Percentiles rank a stretch among this genome's conserved stretches.
phyloP scores from a whole-genome alignment of 2,888 invertebrate genomes.

The Sarcophaga carnaria region DNA sequence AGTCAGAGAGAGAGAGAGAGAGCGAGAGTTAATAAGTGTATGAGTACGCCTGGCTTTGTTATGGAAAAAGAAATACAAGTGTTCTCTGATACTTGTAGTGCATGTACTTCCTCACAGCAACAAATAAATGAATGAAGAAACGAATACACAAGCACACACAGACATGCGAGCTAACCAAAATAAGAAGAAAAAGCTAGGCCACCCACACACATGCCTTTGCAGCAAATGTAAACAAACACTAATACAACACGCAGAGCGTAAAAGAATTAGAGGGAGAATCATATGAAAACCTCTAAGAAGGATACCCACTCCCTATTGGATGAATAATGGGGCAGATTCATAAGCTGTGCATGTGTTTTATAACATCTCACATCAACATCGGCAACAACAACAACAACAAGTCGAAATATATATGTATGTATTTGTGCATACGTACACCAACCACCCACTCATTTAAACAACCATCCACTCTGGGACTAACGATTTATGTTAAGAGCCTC shows the following conservation, averaged over 20 bases:
- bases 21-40: constrained; percentile 58
- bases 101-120: not conserved
- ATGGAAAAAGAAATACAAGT: not conserved
- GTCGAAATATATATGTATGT: not conserved
- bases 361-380: too few relatives aligned
- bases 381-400: not conserved
- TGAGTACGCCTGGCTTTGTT: not conserved
- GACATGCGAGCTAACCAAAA: not conserved
- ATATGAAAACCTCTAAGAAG: constrained; percentile 37
- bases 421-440: not conserved
- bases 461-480: constrained; percentile 8
- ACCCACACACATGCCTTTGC: constrained; percentile 22
- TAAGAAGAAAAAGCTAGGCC: not conserved
- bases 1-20: not conserved
- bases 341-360: not conserved
- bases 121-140: constrained; percentile 1
- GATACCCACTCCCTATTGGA: constrained; percentile 67
- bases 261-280: constrained; percentile 6
- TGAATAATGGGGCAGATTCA: constrained; percentile 55
- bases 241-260: not conserved
- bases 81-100: not conserved
- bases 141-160: constrained; percentile 17
- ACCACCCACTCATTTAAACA: constrained; percentile 36
- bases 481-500: constrained; percentile 52
- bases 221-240: constrained; percentile 1